Conservation (phyloP, 2,113 vertebrate species). For the Aphyosemion australe region DNA sequence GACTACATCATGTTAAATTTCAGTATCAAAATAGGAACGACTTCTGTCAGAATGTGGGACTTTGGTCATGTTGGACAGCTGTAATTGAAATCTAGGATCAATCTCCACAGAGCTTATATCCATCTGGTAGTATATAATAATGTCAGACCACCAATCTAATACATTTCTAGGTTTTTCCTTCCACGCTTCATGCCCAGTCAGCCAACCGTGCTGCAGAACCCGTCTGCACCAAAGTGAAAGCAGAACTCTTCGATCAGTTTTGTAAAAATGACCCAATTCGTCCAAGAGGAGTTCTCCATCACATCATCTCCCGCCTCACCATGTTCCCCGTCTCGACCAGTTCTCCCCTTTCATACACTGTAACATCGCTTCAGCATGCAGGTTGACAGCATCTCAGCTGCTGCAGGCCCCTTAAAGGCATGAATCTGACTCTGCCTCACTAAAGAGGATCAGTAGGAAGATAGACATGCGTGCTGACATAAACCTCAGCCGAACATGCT, state of each 20-base stretch:
- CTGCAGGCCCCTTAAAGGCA: constrained; percentile 18
- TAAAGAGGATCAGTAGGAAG: constrained; percentile 48
- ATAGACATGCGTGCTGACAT: constrained; percentile 44
- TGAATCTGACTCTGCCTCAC: constrained; percentile 23
- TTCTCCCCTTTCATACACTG: constrained; percentile 1
- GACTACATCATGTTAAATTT: no score
- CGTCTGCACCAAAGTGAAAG: constrained; percentile 1
- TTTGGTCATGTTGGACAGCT: no score
- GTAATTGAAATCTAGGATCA: no score
- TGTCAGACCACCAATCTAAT: neutral
- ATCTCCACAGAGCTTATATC: neutral
- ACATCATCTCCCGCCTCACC: constrained; percentile 1
- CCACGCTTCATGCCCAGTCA: neutral
- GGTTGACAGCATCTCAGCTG: constrained; percentile 14
- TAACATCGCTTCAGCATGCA: constrained; percentile 14
- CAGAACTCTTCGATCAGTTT: neutral
- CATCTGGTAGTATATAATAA: no score
- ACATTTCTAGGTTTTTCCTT: constrained; percentile 1
- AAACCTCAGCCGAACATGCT: constrained; percentile 55
- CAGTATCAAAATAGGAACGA: no score
- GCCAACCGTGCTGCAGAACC: neutral
- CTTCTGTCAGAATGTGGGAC: no score
- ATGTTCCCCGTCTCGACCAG: constrained; percentile 5
- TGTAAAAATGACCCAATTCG: neutral
- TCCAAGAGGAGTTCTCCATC: constrained; percentile 2